phyloP scores from a whole-genome alignment of 2,113 vertebrate species.

The Panthera uncia region DNA sequence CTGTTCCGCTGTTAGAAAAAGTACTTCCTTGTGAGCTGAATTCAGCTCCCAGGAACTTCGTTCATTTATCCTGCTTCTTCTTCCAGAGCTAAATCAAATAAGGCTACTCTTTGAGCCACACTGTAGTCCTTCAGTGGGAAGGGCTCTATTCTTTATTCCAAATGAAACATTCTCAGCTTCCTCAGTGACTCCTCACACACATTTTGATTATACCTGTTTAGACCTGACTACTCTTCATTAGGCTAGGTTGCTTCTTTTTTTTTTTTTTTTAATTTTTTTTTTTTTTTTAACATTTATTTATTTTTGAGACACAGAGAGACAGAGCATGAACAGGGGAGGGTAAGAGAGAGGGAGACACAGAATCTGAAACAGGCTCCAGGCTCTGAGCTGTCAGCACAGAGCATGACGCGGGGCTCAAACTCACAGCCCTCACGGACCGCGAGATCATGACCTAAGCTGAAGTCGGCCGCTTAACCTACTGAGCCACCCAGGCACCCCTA shows the following conservation, averaged over 20 bases:
- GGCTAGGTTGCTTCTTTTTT: neutral
- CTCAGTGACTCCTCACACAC: neutral
- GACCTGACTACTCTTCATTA: neutral
- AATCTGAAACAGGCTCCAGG: too few species aligned
- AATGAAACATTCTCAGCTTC: neutral
- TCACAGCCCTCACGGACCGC: too few species aligned
- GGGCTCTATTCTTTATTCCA: neutral
- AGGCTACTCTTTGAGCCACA: neutral
- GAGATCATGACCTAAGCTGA: too few species aligned
- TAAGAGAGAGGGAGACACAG: too few species aligned
- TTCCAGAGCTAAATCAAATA: neutral
- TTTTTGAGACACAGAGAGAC: too few species aligned
- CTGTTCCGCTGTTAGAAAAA: neutral
- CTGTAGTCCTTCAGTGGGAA: neutral
- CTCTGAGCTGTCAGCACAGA: too few species aligned
- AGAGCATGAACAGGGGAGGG: too few species aligned
- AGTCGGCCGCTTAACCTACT: too few species aligned
- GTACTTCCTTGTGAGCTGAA: neutral
- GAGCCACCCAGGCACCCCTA: neutral
- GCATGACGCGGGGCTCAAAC: too few species aligned
- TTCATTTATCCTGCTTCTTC: neutral
- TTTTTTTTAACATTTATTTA: too few species aligned
- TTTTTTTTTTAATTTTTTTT: too few species aligned
- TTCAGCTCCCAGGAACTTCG: neutral
- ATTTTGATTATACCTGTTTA: neutral